Evolutionary conservation across 2,113 vertebrate genomes (phyloP), one percentile per base, ranked within the genome.

Genomic region (Microtus pennsylvanicus): DNA sequence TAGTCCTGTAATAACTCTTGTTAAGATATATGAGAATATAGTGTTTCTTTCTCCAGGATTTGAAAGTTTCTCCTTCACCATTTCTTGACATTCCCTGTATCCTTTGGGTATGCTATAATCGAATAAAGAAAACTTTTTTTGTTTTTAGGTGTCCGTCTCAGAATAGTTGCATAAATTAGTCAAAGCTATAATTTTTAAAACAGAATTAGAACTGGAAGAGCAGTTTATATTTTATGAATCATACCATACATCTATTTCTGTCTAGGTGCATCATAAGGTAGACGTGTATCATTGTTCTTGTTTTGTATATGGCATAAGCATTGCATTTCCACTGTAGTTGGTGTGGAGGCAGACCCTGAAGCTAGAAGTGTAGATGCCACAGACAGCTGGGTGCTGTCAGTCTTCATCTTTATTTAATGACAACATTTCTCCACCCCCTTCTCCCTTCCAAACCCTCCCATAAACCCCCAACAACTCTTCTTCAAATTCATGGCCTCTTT

Each of bases 31-130:
- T 81, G 65, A 91, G 90, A 97, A 72, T 26, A 87, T 19, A 63
- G 38, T 30, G 13, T 65, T 92, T 94, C 90, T 92, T 89, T 95
- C 42, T 94, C 38, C 89, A 80, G 1, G 12, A 82, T 69, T 89
- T 65, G 42, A 85, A 58, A 24, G 7, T 80, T 95, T 94, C 42
- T 88, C 12, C 28, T 78, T 85, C 7, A 58, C 19, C n/a, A 5
- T 58, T 91, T 90, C 52, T 82, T n/a, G 35, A 72, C 33, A 87
- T 7, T 77, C 45, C 93, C 13, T 58, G 2, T 85, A 38, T 61
- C 45, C 42, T 91, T 77, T 94, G 61, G 90, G 11, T 91, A 61
- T 65, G 16, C 86, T 81, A 70, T 35, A 83, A 42, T 28, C 0
- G 38, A 61, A 61, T 24, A 81, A 75, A 76, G 19, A 28, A 95